Conservation (phyloP, 1,140 invertebrate species). For the Drosophila triauraria region DNA sequence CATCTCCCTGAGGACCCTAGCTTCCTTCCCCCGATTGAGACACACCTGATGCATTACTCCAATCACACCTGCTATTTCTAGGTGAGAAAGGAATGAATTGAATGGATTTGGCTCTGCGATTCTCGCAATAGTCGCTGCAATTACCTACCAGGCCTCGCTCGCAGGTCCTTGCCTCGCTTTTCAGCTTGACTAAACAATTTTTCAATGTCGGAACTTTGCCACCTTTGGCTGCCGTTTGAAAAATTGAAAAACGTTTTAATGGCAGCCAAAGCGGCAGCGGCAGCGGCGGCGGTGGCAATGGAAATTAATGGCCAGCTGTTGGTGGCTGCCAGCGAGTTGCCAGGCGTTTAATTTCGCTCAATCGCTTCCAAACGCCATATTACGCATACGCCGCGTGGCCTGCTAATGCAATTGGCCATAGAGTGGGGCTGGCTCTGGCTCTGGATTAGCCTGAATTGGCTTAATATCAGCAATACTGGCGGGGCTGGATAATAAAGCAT, state of each 20-base stretch:
- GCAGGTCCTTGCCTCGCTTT: constrained; percentile 16
- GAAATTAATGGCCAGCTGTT: constrained; percentile 74
- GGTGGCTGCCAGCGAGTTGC: constrained; percentile 52
- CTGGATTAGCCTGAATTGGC: constrained; percentile 37
- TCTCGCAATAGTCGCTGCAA: constrained; percentile 18
- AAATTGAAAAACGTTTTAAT: constrained; percentile 81
- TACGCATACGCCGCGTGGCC: constrained; percentile 44
- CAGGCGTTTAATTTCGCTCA: constrained; percentile 52
- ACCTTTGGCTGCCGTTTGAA: constrained; percentile 63
- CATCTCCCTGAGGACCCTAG: too few species aligned
- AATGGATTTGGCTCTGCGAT: constrained; percentile 15
- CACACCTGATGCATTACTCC: constrained; percentile 3
- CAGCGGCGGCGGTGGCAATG: constrained; percentile 46
- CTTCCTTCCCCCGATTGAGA: background rate
- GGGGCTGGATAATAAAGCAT: constrained; percentile 28
- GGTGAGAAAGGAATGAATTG: background rate
- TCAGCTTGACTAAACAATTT: constrained; percentile 65
- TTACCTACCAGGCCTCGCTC: constrained; percentile 31
- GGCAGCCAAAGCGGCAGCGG: constrained; percentile 17
- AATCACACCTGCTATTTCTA: background rate
- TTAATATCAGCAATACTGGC: constrained; percentile 8
- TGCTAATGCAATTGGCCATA: constrained; percentile 52
- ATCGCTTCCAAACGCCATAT: constrained; percentile 35
- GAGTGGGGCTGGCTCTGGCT: background rate
- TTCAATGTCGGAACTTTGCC: constrained; percentile 75